Base-by-base conservation (phyloP, 2,797 vertebrate genomes). In the Sebastes minor region DNA sequence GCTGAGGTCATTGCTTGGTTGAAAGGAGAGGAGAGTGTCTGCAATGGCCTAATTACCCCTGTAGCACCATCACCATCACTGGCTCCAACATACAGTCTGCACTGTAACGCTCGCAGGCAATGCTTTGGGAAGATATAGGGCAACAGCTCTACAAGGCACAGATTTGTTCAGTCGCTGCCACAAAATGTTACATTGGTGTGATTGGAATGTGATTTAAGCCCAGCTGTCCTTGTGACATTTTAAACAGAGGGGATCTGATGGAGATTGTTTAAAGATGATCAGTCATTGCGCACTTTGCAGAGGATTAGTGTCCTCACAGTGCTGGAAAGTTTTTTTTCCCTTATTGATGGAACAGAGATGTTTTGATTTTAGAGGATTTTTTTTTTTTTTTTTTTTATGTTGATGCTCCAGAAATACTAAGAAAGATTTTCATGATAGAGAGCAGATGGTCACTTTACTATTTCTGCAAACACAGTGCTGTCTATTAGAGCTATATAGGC, bases 21-120 rank as follows among this genome's bases (percentile, higher is more conserved):
- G 33, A 35, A 35, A 35, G 11, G 76, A 83, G 80, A 81, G 62
- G 70, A 77, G 71, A 77, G 71, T 60, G 90, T 80, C 87, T 86
- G 86, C 88, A 35, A 38, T 78, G 89, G 87, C 90, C 91, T 91
- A 79, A 93, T 92, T 91, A 91, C 72, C 91, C 38, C 87, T 2
- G 70, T 35, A 82, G 88, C 33, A 35, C 33, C 33, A 35, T 35
- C 89, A 55, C 73, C 86, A 75, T 71, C 72, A 7, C 38, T 42
- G 14, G 32, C 86, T 75, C 59, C 81, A 75, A 57, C 16, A 46
- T 7, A 38, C 88, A 78, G 85, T 80, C 81, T 81, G 84, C 83
- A 71, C 76, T 78, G 81, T 74, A 82, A 42, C 72, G 84, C 91
- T 86, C 1, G 63, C 77, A 91, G 90, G 86, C 90, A 71, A 55